Evolutionary conservation across 2,888 invertebrate genomes (phyloP).

Genomic region (Lepidochrysops patricia): DNA sequence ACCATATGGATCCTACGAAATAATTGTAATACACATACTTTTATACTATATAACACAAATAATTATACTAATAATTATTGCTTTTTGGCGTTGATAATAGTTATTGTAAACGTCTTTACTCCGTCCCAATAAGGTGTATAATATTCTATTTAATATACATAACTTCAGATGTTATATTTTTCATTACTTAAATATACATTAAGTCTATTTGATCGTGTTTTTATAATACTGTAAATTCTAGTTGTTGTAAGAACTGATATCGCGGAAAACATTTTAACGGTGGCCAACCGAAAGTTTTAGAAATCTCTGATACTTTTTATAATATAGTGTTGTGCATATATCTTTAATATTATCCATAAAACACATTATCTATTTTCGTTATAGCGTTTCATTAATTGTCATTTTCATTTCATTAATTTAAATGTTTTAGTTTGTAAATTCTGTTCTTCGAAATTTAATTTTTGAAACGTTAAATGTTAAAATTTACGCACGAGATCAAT

Average conservation of each 20-base stretch:
- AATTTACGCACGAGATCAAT: neutral
- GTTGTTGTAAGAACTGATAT: conserved; percentile 17
- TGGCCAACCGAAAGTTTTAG: conserved; percentile 30
- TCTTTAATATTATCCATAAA: neutral
- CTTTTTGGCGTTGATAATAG: conserved; percentile 40
- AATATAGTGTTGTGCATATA: conserved; percentile 19
- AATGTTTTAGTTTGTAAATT: neutral
- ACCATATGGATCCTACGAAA: conserved; percentile 62
- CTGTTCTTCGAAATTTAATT: neutral
- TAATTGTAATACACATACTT: conserved; percentile 28
- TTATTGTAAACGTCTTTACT: conserved; percentile 26
- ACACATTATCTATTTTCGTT: neutral
- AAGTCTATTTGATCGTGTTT: conserved; percentile 27
- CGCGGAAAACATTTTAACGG: conserved; percentile 17
- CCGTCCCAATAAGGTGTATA: conserved; percentile 30
- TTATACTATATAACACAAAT: conserved; percentile 27
- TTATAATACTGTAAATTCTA: conserved; percentile 27
- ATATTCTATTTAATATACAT: conserved; percentile 26
- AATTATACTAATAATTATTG: conserved; percentile 20
- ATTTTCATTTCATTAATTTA: neutral
- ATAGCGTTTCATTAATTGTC: neutral
- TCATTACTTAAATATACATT: conserved; percentile 30
- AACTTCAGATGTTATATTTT: conserved; percentile 30
- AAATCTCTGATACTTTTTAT: conserved; percentile 21
- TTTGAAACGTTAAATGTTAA: neutral